These are phyloP conservation scores for Adelphocoris suturalis DNA, from an alignment of 2,888 invertebrate genomes.

Conservation along the genomic window DNA sequence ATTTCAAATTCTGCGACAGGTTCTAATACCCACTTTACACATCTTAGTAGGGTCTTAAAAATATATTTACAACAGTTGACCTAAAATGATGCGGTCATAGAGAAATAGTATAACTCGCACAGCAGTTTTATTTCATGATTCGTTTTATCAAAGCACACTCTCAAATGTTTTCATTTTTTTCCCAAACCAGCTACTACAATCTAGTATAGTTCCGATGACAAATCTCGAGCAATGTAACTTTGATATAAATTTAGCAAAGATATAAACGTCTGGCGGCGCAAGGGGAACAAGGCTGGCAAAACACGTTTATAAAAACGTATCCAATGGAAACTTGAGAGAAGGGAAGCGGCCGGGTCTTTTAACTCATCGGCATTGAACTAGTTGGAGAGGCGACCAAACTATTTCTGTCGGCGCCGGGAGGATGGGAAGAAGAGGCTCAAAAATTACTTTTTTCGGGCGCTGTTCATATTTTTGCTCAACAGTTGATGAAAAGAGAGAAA, in stretches of 20 bases:
- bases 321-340: conserved; percentile 48
- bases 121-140: no score
- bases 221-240: background rate
- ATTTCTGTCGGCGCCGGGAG: conserved; percentile 37
- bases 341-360: conserved; percentile 22
- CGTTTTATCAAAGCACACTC: no score
- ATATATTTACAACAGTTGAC: no score
- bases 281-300: conserved; percentile 34
- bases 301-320: conserved; percentile 23
- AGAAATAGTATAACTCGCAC: no score
- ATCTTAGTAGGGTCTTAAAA: no score
- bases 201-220: background rate
- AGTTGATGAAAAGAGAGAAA: background rate
- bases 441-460: conserved; percentile 21
- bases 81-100: no score
- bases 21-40: no score
- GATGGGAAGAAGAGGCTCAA: background rate
- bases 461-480: background rate
- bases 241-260: background rate
- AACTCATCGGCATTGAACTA: conserved; percentile 64
- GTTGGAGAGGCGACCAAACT: conserved; percentile 49
- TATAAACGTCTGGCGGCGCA: background rate
- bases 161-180: no score
- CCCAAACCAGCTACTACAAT: background rate
- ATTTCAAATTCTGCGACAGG: no score